phyloP scores from a whole-genome alignment of 2,797 vertebrate species.

The Sebastes kiyomatsui region DNA sequence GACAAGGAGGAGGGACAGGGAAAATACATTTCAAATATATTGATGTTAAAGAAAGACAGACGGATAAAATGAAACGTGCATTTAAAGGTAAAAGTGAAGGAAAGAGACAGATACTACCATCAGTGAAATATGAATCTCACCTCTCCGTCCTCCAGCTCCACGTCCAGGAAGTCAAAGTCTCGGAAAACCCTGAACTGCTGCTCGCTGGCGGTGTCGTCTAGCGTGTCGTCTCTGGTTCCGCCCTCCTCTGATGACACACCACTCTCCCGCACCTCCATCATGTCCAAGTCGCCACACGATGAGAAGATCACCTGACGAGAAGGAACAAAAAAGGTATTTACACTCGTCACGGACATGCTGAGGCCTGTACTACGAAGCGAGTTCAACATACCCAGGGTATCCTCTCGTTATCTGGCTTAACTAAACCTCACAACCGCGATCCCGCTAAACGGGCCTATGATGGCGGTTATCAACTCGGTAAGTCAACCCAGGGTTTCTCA shows the following conservation, averaged over 20 bases:
- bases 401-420: no score
- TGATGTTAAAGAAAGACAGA: constrained; percentile 29
- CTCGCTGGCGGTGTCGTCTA: constrained; percentile 96
- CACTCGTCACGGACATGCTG: not conserved
- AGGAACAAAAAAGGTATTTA: not conserved
- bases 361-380: no score
- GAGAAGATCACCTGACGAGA: constrained; percentile 94
- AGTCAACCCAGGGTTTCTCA: no score
- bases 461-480: no score
- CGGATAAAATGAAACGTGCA: constrained; percentile 12
- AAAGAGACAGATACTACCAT: not conserved
- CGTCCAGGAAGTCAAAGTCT: constrained; percentile 98
- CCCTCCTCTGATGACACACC: constrained; percentile 97
- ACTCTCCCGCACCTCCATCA: constrained; percentile 95
- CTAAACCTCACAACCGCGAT: no score
- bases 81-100: constrained; percentile 6
- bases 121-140: constrained; percentile 70
- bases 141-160: constrained; percentile 98
- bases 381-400: no score
- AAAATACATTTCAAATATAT: constrained; percentile 56
- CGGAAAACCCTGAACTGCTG: constrained; percentile 98
- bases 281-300: constrained; percentile 97
- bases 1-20: constrained; percentile 55
- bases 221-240: constrained; percentile 89
- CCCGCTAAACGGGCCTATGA: no score